Evolutionary conservation across 2,797 vertebrate species (phyloP).

Genomic region (Alexandromys oeconomus): DNA sequence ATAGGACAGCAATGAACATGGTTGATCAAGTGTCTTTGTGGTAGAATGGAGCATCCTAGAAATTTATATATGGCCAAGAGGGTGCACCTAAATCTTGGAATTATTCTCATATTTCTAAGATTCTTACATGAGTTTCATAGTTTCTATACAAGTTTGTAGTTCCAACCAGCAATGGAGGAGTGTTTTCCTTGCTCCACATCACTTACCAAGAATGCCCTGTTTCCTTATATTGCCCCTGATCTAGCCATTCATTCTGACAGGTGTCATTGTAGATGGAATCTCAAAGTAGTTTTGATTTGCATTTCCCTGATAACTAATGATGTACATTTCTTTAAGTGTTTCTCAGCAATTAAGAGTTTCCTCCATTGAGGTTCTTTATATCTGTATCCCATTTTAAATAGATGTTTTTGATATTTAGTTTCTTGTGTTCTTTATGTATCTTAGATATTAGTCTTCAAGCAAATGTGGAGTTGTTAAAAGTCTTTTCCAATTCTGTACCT

Average conservation of each 20-base stretch:
- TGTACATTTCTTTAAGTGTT: not conserved
- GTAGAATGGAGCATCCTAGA: not conserved
- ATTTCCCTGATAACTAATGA: not conserved
- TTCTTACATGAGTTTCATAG: not conserved
- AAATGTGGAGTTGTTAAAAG: not conserved
- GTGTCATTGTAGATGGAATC: not conserved
- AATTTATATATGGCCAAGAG: not conserved
- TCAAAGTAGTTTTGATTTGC: not conserved
- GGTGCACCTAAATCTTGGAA: not conserved
- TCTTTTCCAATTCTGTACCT: not conserved
- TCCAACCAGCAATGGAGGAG: not conserved
- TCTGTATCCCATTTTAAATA: not conserved
- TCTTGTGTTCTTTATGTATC: not conserved
- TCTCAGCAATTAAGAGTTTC: not conserved
- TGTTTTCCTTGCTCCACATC: not conserved
- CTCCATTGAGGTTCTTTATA: not conserved
- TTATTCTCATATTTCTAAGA: not conserved
- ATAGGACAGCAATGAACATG: not conserved
- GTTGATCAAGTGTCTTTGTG: not conserved
- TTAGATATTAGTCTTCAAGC: not conserved
- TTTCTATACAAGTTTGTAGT: not conserved
- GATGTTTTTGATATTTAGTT: not conserved
- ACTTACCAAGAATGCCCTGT: not conserved
- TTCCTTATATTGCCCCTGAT: not conserved
- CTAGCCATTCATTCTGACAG: not conserved